Percentiles rank a stretch among this genome's conserved stretches.
These are phyloP conservation scores for Temnothorax curvispinosus DNA, from an alignment of 1,140 invertebrate species.

Conservation along the genomic window DNA sequence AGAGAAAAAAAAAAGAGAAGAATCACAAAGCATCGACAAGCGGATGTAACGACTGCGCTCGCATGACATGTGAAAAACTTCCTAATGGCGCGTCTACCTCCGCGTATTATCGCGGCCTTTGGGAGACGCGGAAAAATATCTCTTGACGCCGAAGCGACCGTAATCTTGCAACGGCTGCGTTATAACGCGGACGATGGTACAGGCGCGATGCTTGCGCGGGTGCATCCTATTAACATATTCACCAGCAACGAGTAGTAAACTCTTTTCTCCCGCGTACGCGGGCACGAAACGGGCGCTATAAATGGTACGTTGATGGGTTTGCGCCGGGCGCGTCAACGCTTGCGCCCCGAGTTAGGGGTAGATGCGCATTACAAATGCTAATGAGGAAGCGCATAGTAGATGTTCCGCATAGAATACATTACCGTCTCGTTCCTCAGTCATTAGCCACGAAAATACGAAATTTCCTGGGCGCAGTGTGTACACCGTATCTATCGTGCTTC, in stretches of 20 bases:
- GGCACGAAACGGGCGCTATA: slow-evolving; percentile 75
- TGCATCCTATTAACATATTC: slow-evolving; percentile 73
- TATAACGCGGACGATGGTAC: slow-evolving; percentile 29
- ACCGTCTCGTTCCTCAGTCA: slow-evolving; percentile 84
- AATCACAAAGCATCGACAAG: slow-evolving; percentile 60
- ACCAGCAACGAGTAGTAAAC: slow-evolving; percentile 69
- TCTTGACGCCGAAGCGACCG: slow-evolving; percentile 25
- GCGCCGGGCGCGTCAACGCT: slow-evolving; percentile 73
- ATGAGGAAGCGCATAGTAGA: slow-evolving; percentile 82
- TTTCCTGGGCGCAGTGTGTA: slow-evolving; percentile 70
- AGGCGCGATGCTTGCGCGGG: slow-evolving; percentile 28
- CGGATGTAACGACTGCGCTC: slow-evolving; percentile 65
- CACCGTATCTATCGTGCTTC: slow-evolving; percentile 42
- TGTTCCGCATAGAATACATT: slow-evolving; percentile 84
- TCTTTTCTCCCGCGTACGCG: slow-evolving; percentile 63
- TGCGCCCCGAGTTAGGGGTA: slow-evolving; percentile 73
- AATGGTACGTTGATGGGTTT: slow-evolving; percentile 82
- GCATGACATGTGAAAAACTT: slow-evolving; percentile 68
- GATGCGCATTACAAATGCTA: slow-evolving; percentile 84
- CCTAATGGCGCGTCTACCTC: slow-evolving; percentile 70
- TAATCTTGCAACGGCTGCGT: slow-evolving; percentile 43
- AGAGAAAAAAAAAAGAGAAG: slow-evolving; percentile 30
- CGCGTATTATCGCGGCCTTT: slow-evolving; percentile 54
- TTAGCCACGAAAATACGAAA: slow-evolving; percentile 84
- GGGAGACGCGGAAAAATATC: slow-evolving; percentile 59